Percentiles rank a stretch among this genome's conserved stretches.
phyloP scores from a whole-genome alignment of 2,113 vertebrate genomes.

The Bufo bufo region DNA sequence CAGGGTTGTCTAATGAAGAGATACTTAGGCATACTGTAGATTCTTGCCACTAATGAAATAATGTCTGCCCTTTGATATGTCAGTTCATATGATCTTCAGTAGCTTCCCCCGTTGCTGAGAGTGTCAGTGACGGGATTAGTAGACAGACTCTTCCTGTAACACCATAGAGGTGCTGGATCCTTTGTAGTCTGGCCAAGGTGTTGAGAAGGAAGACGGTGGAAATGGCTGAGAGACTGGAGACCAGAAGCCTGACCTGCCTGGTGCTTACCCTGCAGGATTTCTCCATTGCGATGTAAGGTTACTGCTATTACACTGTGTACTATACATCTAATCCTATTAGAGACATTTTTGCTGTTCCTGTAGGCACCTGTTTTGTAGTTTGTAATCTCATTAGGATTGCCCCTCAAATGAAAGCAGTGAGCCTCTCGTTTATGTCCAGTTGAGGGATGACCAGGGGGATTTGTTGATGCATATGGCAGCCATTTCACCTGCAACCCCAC shows the following conservation, averaged over 20 bases:
- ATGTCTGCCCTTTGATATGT: slow-evolving; percentile 73
- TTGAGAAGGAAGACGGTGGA: slow-evolving; percentile 66
- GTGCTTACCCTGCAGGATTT: slow-evolving; percentile 64
- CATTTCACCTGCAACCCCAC: neutral
- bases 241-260: slow-evolving; percentile 64
- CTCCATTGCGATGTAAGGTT: slow-evolving; percentile 64
- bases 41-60: slow-evolving; percentile 68
- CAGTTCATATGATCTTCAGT: slow-evolving; percentile 68
- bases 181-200: slow-evolving; percentile 71
- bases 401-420: slow-evolving; percentile 43
- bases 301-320: slow-evolving; percentile 65
- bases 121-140: slow-evolving; percentile 71
- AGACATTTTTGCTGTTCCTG: slow-evolving; percentile 64
- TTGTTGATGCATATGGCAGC: neutral
- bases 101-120: slow-evolving; percentile 68
- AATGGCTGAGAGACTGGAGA: slow-evolving; percentile 61
- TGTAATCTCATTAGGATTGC: slow-evolving; percentile 71
- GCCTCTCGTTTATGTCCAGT: neutral
- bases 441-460: neutral
- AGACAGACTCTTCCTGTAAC: slow-evolving; percentile 72
- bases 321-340: slow-evolving; percentile 73
- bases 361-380: slow-evolving; percentile 63
- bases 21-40: slow-evolving; percentile 65
- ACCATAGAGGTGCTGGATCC: slow-evolving; percentile 65
- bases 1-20: slow-evolving; percentile 55